These are phyloP conservation scores for Cephus nigrinus DNA, from an alignment of 2,888 invertebrate species.

Conservation along the genomic window DNA sequence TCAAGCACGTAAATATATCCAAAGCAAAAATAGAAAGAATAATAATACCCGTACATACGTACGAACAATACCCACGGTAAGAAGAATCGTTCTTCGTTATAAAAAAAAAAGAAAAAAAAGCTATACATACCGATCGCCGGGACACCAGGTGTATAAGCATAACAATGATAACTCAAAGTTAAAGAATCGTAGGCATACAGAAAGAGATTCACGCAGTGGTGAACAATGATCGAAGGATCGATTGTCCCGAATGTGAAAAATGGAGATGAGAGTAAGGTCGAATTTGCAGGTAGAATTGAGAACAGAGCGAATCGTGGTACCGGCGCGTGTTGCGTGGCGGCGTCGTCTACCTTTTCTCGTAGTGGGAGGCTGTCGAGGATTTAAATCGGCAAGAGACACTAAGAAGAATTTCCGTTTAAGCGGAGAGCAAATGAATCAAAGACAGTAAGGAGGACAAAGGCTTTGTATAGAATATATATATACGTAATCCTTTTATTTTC, in stretches of 20 bases:
- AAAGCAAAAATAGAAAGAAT: neutral
- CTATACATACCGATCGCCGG: neutral
- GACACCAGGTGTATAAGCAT: neutral
- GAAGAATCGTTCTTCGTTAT: neutral
- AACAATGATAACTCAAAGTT: neutral
- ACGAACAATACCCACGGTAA: neutral
- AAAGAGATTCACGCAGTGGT: conserved; percentile 8
- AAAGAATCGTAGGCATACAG: neutral
- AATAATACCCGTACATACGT: neutral
- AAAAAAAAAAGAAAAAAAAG: neutral
- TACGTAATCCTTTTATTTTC: neutral
- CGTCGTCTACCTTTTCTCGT: neutral
- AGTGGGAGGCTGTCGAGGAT: conserved; percentile 12
- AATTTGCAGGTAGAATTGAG: neutral
- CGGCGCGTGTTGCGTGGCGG: conserved; percentile 7
- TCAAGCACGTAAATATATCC: neutral
- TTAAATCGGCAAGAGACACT: conserved; percentile 24
- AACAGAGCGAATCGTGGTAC: neutral
- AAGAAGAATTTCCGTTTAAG: conserved; percentile 14
- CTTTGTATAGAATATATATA: neutral
- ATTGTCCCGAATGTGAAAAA: conserved; percentile 19
- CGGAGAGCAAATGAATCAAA: neutral
- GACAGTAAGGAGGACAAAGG: neutral
- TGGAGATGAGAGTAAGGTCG: neutral
- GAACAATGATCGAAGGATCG: conserved; percentile 25